Base-by-base conservation (phyloP, 2,797 vertebrate genomes). In the Sebastes jordani region DNA sequence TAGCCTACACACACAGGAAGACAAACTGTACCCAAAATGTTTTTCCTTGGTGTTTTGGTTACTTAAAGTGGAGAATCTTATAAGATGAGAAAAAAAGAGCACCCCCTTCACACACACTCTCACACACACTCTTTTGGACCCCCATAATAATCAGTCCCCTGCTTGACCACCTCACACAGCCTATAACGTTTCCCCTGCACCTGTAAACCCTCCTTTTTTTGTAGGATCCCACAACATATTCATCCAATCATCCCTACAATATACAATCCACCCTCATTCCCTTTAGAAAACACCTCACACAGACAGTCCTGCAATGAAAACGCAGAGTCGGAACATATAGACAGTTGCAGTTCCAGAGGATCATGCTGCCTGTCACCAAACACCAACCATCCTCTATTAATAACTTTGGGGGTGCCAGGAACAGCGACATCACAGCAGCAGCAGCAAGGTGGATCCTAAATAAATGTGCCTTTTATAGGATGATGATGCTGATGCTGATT, bases 321-420 rank as follows among this genome's bases (percentile, higher is more conserved):
- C 46, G 38, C 62, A 66, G 80, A 78, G 60, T 82, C 59, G 63
- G 42, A 55, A 14, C 13, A 38, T 2, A 14, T 29, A 42, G 56
- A 72, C 59, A 66, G 52, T 11, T 65, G 55, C 63, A 16, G 52
- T 76, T 80, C 61, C 76, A 20, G 29, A 70, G 71, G 76, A 80
- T 64, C 59, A 22, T 42, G n/a, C 74, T 29, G 68, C 18, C 67
- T 42, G 38, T 42, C 38, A 42, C 38, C 38, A 42, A 42, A 16
- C 38, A 85, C 76, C 72, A 78, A 49, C 32, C 78, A 68, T 81
- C 27, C 76, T 68, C 62, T 84, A 79, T 84, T 84, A 86, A 89
- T 84, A 93, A 94, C 83, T 94, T 93, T 89, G 70, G 67, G 70
- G 67, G 75, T 52, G 84, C 30, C 59, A 34, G 61, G 58, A 80